Evolutionary conservation across 2,797 vertebrate species (phyloP).

Genomic region (Sebastolobus alascanus): DNA sequence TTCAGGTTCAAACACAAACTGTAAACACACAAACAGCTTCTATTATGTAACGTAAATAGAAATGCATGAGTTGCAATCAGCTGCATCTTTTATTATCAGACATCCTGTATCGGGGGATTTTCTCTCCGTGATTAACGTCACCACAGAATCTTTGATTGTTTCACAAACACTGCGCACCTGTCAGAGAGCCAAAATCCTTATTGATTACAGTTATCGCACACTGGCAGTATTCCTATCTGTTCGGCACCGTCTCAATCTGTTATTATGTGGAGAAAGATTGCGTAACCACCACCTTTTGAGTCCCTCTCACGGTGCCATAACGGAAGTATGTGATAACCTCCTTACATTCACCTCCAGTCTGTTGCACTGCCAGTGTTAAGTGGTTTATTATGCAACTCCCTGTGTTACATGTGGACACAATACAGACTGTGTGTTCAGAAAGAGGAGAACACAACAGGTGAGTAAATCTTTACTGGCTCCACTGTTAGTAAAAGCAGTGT

Average conservation of each 20-base stretch:
- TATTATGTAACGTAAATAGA: background rate
- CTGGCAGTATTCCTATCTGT: conserved; percentile 13
- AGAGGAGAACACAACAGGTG: background rate
- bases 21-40: conserved; percentile 13
- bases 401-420: background rate
- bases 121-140: conserved; percentile 10
- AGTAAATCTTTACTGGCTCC: background rate
- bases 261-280: background rate
- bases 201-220: conserved; percentile 43
- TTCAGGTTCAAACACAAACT: conserved; percentile 9
- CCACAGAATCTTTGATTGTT: background rate
- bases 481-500: background rate
- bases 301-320: background rate
- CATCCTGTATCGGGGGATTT: background rate
- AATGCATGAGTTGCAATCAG: background rate
- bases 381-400: background rate
- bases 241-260: background rate
- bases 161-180: background rate
- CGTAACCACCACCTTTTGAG: background rate
- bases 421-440: background rate
- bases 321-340: background rate
- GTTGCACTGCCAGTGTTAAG: background rate
- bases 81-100: background rate
- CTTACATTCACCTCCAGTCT: background rate
- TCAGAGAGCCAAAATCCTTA: conserved; percentile 16